Percentiles rank a stretch among this genome's conserved stretches.
Conservation (phyloP, 1,140 invertebrate genomes). For the Lordiphosa clarofinis region DNA sequence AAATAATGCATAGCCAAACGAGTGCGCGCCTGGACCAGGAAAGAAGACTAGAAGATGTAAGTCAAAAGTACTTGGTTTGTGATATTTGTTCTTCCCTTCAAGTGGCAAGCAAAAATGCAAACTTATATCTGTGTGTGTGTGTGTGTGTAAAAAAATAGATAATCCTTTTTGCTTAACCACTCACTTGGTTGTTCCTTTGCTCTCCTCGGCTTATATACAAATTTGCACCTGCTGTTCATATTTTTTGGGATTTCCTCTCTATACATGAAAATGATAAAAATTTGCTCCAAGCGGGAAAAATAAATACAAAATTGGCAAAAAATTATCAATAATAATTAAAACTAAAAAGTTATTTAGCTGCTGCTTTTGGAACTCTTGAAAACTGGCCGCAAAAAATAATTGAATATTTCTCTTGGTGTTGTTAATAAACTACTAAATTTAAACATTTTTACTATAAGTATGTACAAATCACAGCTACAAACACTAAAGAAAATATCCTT, state of each 20-base stretch:
- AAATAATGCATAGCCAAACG: slow-evolving; percentile 57
- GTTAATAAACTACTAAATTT: slow-evolving; percentile 66
- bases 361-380: slow-evolving; percentile 19
- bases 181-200: slow-evolving; percentile 7
- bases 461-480: slow-evolving; percentile 77
- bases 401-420: slow-evolving; percentile 52
- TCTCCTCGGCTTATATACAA: slow-evolving; percentile 43
- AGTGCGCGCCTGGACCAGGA: slow-evolving; percentile 30
- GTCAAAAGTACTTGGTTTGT: background rate
- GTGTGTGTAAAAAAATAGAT: no score
- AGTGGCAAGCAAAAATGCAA: slow-evolving; percentile 7
- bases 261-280: slow-evolving; percentile 6
- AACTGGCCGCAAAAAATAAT: slow-evolving; percentile 53
- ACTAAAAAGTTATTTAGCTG: slow-evolving; percentile 40
- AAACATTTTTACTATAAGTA: slow-evolving; percentile 69
- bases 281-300: slow-evolving; percentile 46
- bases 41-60: slow-evolving; percentile 53
- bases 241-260: slow-evolving; percentile 20
- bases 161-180: slow-evolving; percentile 36
- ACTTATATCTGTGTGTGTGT: background rate
- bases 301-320: slow-evolving; percentile 75
- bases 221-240: slow-evolving; percentile 26
- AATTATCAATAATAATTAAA: slow-evolving; percentile 25
- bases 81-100: slow-evolving; percentile 6
- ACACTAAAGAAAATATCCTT: slow-evolving; percentile 45